Conservation (phyloP, 2,888 invertebrate genomes). For the Petrolisthes manimaculis region DNA sequence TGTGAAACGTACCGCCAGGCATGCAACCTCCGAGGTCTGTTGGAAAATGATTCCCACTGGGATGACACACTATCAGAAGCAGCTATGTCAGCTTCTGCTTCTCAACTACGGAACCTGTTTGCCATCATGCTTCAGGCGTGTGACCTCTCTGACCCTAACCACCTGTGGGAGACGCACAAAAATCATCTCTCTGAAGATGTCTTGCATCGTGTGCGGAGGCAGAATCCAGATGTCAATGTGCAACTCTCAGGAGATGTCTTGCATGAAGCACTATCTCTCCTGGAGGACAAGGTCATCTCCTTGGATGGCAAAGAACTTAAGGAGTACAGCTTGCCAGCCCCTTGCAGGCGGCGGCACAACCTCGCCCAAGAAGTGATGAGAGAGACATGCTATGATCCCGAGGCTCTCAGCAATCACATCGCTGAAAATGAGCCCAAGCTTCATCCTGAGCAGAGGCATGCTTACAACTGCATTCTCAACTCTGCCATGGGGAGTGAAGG, state of each 20-base stretch:
- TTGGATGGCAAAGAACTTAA: background rate
- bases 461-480: background rate
- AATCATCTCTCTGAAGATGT: background rate
- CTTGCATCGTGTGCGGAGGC: background rate
- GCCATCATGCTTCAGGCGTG: slow-evolving; percentile 11
- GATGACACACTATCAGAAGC: background rate
- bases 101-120: no score
- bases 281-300: background rate
- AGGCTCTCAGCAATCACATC: no score
- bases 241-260: background rate
- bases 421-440: background rate
- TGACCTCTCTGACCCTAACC: background rate
- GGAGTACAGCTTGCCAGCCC: background rate
- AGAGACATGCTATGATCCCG: no score
- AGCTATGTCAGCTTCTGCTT: slow-evolving; percentile 4
- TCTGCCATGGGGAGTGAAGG: background rate
- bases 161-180: slow-evolving; percentile 4
- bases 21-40: background rate
- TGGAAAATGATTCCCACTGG: slow-evolving; percentile 9
- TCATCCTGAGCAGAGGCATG: background rate
- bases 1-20: slow-evolving; percentile 1
- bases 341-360: no score
- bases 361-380: no score
- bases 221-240: background rate
- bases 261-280: background rate